Evolutionary conservation across 2,113 vertebrate species (phyloP).

Genomic region (Pimephales promelas): DNA sequence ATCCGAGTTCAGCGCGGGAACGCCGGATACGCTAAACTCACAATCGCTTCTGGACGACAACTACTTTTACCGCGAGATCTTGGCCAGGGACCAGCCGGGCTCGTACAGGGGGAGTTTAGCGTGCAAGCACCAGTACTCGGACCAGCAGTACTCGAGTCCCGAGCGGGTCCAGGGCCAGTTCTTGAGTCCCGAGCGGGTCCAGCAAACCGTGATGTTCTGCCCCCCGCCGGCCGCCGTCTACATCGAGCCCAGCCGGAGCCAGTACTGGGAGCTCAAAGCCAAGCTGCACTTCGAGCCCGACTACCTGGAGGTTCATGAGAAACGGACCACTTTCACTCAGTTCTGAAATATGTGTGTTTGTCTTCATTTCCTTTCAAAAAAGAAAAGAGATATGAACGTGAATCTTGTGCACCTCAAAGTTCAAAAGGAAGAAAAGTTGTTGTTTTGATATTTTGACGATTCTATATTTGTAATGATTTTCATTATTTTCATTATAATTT

Average conservation of each 20-base stretch:
- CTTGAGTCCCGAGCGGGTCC: slow-evolving; percentile 86
- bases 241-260: slow-evolving; percentile 92
- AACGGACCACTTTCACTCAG: slow-evolving; percentile 97
- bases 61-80: slow-evolving; percentile 87
- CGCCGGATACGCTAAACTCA: slow-evolving; percentile 88
- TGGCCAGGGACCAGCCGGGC: slow-evolving; percentile 85
- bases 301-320: slow-evolving; percentile 99
- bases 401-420: background rate
- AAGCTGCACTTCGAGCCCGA: slow-evolving; percentile 97
- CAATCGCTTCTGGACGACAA: slow-evolving; percentile 83
- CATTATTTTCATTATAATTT: background rate
- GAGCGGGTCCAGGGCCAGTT: slow-evolving; percentile 87
- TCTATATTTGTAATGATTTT: background rate
- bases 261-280: slow-evolving; percentile 97
- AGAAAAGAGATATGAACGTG: background rate
- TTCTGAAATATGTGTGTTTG: slow-evolving; percentile 77
- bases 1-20: slow-evolving; percentile 89
- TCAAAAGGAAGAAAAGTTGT: background rate
- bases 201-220: slow-evolving; percentile 89
- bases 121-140: slow-evolving; percentile 90
- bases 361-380: background rate
- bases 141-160: slow-evolving; percentile 88
- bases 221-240: slow-evolving; percentile 89
- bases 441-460: background rate
- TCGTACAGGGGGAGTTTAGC: slow-evolving; percentile 82